Evolutionary conservation across 2,113 vertebrate genomes (phyloP).

Genomic region (Probosciger aterrimus): DNA sequence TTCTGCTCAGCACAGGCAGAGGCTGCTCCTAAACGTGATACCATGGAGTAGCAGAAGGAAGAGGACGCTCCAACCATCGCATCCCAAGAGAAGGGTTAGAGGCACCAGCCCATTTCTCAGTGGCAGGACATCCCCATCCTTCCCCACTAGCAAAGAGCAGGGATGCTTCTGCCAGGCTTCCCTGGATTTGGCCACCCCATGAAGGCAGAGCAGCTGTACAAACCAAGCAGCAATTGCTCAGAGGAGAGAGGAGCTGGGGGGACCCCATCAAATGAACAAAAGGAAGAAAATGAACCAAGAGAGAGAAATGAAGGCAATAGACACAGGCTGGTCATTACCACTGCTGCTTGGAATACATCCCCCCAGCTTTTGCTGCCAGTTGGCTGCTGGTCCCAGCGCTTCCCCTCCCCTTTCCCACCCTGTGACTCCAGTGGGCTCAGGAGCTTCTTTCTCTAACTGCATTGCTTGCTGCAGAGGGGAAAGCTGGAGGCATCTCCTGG

Average conservation of each 20-base stretch:
- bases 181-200: not conserved
- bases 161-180: not conserved
- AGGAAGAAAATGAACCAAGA: not conserved
- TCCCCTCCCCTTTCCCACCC: not conserved
- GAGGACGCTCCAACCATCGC: not conserved
- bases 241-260: not conserved
- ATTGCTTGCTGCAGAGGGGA: not conserved
- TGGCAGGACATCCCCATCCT: not conserved
- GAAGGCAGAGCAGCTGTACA: slow-evolving; percentile 15
- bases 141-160: rapidly evolving
- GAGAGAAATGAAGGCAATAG: not conserved
- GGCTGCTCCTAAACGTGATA: not conserved
- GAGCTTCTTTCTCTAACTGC: not conserved
- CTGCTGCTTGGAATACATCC: not conserved
- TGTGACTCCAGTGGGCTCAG: not conserved
- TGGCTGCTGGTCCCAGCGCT: not conserved
- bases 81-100: not conserved
- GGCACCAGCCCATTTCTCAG: rapidly evolving
- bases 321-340: slow-evolving; percentile 6
- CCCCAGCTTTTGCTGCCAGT: not conserved
- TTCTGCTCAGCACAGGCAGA: not conserved
- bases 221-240: slow-evolving; percentile 6
- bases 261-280: not conserved
- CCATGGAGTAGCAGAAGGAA: not conserved
- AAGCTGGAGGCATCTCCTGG: not conserved